These are phyloP conservation scores for Hylaea fasciaria DNA, from an alignment of 2,888 invertebrate species.

Conservation along the genomic window DNA sequence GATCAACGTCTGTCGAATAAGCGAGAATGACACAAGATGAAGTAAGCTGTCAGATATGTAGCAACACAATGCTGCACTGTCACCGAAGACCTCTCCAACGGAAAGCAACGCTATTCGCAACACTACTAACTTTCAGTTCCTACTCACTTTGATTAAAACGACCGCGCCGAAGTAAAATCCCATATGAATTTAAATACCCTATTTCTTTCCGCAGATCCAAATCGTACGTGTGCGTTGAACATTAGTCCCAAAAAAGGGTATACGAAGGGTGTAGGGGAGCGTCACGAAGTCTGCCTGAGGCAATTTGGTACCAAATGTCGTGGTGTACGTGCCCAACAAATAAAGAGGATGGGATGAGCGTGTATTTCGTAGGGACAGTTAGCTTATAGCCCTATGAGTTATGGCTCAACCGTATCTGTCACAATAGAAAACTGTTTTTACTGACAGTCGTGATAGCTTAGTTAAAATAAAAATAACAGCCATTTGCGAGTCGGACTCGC, in stretches of 20 bases:
- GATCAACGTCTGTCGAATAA: too few relatives aligned
- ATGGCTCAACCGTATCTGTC: constrained; percentile 18
- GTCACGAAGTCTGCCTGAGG: constrained; percentile 80
- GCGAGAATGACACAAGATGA: too few relatives aligned
- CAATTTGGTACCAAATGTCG: constrained; percentile 84
- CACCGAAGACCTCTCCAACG: too few relatives aligned
- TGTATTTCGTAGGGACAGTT: constrained; percentile 39
- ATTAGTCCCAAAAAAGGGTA: constrained; percentile 73
- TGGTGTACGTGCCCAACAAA: constrained; percentile 80
- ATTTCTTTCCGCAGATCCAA: constrained; percentile 61
- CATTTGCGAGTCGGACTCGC: too few relatives aligned
- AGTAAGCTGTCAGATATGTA: too few relatives aligned
- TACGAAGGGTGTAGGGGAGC: constrained; percentile 61
- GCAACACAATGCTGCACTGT: too few relatives aligned
- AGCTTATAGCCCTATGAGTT: constrained; percentile 31
- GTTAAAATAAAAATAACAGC: too few relatives aligned
- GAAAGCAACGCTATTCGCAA: too few relatives aligned
- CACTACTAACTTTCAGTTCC: background rate
- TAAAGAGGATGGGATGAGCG: constrained; percentile 78
- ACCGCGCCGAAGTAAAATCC: constrained; percentile 47
- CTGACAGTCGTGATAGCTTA: too few relatives aligned
- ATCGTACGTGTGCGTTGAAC: constrained; percentile 73
- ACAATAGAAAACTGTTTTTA: background rate
- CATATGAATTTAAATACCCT: constrained; percentile 67
- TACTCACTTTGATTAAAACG: constrained; percentile 41